phyloP scores from a whole-genome alignment of 2,113 vertebrate genomes.

The Platanista minor region DNA sequence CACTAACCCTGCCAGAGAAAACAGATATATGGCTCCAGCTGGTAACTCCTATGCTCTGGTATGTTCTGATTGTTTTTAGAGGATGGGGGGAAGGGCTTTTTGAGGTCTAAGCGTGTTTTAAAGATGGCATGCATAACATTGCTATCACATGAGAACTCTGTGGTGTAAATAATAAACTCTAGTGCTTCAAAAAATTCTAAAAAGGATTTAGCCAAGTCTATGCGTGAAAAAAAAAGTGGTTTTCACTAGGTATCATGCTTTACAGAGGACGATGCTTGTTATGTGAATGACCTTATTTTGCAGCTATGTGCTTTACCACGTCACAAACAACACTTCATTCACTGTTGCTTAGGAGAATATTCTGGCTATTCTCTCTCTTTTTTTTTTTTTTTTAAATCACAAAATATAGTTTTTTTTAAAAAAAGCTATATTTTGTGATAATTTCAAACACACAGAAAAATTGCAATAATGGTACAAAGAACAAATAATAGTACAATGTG shows the following conservation, averaged over 20 bases:
- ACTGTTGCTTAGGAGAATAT: background rate
- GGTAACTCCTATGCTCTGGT: background rate
- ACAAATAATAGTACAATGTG: background rate
- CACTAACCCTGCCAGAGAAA: constrained; percentile 32
- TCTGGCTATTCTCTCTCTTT: background rate
- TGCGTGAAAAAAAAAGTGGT: constrained; percentile 35
- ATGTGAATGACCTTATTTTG: constrained; percentile 34
- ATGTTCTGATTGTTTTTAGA: background rate
- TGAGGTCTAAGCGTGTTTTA: background rate
- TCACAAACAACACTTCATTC: constrained; percentile 16
- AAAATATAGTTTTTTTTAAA: background rate
- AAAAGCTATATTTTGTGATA: background rate
- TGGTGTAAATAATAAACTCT: constrained; percentile 24
- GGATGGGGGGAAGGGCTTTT: background rate
- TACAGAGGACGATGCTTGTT: background rate
- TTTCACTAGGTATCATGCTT: background rate
- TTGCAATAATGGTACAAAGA: background rate
- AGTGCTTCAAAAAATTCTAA: background rate
- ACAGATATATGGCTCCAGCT: background rate
- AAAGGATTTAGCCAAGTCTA: background rate
- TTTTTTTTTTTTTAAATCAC: background rate
- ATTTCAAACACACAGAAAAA: constrained; percentile 17
- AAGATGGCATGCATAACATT: background rate
- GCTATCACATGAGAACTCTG: constrained; percentile 6
- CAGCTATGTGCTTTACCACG: constrained; percentile 29